phyloP scores from a whole-genome alignment of 2,113 vertebrate species.

The Silurus asotus region DNA sequence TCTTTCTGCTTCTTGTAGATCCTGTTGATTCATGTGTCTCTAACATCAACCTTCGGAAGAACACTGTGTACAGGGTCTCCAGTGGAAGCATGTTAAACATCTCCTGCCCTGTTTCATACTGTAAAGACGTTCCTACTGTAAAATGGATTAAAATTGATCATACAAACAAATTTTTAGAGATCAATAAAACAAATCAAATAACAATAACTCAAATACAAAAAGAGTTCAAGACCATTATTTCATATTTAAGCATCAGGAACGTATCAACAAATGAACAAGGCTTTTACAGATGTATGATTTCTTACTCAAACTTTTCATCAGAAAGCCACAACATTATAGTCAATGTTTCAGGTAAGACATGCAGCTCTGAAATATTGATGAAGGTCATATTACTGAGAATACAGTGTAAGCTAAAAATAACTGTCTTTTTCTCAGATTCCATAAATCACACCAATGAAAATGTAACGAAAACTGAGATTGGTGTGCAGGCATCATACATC shows the following conservation, averaged over 20 bases:
- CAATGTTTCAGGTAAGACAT: slow-evolving; percentile 22
- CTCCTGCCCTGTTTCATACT: slow-evolving; percentile 23
- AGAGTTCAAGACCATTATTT: not conserved
- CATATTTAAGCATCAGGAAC: slow-evolving; percentile 9
- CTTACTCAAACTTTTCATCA: not conserved
- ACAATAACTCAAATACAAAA: not conserved
- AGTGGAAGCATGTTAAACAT: not conserved
- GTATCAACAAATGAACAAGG: not conserved
- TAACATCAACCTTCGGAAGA: slow-evolving; percentile 21
- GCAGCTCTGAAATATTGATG: not conserved
- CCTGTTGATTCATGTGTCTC: not conserved
- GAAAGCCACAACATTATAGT: slow-evolving; percentile 31
- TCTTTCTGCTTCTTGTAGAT: not conserved
- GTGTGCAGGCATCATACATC: too few species aligned
- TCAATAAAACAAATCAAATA: not conserved
- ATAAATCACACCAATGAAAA: not conserved
- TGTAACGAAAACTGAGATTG: accelerated
- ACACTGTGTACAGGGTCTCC: not conserved
- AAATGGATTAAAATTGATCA: slow-evolving; percentile 18
- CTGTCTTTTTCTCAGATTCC: not conserved
- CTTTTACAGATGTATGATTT: not conserved
- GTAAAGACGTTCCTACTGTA: slow-evolving; percentile 3
- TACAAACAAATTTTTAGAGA: not conserved
- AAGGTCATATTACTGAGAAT: not conserved
- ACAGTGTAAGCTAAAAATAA: not conserved